Evolutionary conservation across 2,888 invertebrate species (phyloP).

Genomic region (Margaritifera margaritifera): DNA sequence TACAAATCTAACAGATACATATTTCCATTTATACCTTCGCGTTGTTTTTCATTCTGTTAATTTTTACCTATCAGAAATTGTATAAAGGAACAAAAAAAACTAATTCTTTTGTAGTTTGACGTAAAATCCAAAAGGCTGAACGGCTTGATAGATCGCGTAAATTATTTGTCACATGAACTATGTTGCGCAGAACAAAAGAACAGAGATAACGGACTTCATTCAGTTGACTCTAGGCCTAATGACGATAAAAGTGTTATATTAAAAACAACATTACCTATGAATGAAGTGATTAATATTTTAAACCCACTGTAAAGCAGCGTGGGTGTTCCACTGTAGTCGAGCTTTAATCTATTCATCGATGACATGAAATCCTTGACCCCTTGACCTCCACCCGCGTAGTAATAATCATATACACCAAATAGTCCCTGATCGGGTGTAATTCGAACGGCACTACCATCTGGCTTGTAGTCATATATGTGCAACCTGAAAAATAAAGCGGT

Average conservation of each 20-base stretch:
- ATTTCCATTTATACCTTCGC: no score
- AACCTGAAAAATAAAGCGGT: conserved; percentile 35
- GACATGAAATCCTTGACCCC: conserved; percentile 51
- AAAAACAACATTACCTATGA: conserved; percentile 37
- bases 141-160: no score
- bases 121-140: no score
- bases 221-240: background rate
- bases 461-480: conserved; percentile 50
- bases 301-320: conserved; percentile 55
- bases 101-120: no score
- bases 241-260: background rate
- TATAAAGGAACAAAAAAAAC: no score
- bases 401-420: conserved; percentile 51
- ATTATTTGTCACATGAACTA: no score
- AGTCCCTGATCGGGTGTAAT: conserved; percentile 51
- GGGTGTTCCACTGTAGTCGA: conserved; percentile 59
- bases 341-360: conserved; percentile 37
- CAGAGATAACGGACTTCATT: background rate
- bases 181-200: no score
- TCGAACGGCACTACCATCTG: conserved; percentile 21
- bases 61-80: no score
- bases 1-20: no score
- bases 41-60: no score
- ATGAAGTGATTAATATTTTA: conserved; percentile 50
- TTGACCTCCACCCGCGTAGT: conserved; percentile 36